Evolutionary conservation across 2,797 vertebrate species (phyloP), one percentile per base, ranked within the genome.

Genomic region (Diceros bicornis): DNA sequence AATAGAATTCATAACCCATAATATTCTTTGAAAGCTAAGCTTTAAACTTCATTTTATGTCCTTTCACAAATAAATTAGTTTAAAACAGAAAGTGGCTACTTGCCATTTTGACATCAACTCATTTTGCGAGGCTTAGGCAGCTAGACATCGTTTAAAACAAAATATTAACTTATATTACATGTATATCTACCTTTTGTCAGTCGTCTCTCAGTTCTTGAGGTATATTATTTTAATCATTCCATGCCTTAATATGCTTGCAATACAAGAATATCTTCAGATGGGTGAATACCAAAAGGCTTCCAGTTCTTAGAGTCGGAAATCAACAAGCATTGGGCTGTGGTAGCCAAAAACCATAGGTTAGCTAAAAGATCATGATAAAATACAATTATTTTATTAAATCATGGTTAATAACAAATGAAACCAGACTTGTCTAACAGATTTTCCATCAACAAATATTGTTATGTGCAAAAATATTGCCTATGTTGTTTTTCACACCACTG

Each of bases 221-320:
- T 99, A 99, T 99, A 99, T 99, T 99, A 99, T 99, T 99, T 99
- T 99, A 99, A 99, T 99, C 99, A 99, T 99, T 99, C 99, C 99
- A 99, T 99, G 99, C 99, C 99, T 99, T 99, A 99, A 99, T 99
- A 99, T 99, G 99, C 99, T 99, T 99, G 99, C 99, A 99, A 99
- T 99, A 99, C 99, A 99, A 99, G 99, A 99, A 99, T 98, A 98
- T 99, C 98, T 98, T 98, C 98, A 97, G 52, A 98, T 98, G 98
- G 98, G 98, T 98, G 98, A 98, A 98, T 96, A 98, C 96, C 94
- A 98, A 98, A 99, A 98, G 98, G 98, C 98, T 99, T 98, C 97
- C 98, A 98, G 98, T 98, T 98, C 98, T 98, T 98, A 98, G 97
- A 98, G 97, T 99, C 98, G 96, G 97, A 98, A 98, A 98, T 96